Evolutionary conservation across 2,888 invertebrate species (phyloP).

Genomic region (Heliconius hortense): DNA sequence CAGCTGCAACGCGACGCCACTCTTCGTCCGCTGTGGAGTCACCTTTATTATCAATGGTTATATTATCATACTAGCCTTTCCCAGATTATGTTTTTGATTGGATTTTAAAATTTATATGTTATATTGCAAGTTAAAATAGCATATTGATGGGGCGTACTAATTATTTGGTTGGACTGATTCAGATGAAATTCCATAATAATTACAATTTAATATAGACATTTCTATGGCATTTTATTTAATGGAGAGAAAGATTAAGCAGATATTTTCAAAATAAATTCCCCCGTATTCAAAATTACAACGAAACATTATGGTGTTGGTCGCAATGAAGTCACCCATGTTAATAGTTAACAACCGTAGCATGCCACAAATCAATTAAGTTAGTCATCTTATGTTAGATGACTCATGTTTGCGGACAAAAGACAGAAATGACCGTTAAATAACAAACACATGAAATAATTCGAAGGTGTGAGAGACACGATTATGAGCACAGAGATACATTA

Average conservation of each 20-base stretch:
- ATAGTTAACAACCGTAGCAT: constrained; percentile 70
- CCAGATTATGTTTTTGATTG: background rate
- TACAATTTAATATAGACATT: background rate
- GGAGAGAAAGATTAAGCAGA: background rate
- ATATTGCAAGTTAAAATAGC: background rate
- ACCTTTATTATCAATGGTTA: constrained; percentile 39
- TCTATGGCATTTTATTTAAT: background rate
- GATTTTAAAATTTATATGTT: background rate
- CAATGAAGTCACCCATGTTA: constrained; percentile 64
- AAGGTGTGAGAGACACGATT: constrained; percentile 14
- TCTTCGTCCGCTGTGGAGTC: constrained; percentile 88
- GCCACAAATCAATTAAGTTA: constrained; percentile 74
- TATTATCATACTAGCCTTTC: constrained; percentile 25
- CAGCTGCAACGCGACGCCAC: constrained; percentile 91
- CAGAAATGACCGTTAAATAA: constrained; percentile 38
- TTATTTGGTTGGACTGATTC: background rate
- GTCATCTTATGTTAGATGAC: constrained; percentile 68
- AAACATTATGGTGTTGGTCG: constrained; percentile 42
- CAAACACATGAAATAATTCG: constrained; percentile 29
- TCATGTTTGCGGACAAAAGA: constrained; percentile 61
- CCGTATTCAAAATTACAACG: constrained; percentile 26
- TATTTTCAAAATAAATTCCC: constrained; percentile 5
- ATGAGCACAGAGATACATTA: constrained; percentile 10
- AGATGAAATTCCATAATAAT: background rate
- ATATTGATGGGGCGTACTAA: background rate